Evolutionary conservation across 2,113 vertebrate genomes (phyloP).

Genomic region (Malurus alboscapulatus): DNA sequence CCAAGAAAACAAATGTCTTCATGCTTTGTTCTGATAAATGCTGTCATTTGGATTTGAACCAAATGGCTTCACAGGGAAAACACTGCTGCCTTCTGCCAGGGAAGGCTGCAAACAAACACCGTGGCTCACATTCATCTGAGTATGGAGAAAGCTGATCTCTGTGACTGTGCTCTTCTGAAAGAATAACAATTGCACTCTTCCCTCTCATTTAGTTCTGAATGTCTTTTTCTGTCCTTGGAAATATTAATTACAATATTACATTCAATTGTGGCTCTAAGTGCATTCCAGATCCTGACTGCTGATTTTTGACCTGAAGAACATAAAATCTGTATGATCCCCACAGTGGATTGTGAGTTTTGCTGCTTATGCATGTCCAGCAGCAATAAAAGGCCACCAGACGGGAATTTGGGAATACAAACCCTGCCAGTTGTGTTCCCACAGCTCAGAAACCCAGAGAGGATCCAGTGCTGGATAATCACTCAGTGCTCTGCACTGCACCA

Average conservation of each 20-base stretch:
- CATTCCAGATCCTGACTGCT: neutral
- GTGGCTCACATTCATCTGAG: neutral
- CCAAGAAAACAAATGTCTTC: neutral
- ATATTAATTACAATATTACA: neutral
- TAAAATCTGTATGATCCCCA: neutral
- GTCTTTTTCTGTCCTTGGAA: neutral
- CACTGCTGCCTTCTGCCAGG: neutral
- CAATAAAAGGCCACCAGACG: neutral
- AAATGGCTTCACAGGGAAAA: slow-evolving; percentile 23
- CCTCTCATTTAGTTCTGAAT: neutral
- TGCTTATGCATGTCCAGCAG: neutral
- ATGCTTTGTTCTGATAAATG: neutral
- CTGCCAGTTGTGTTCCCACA: neutral
- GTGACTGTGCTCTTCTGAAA: neutral
- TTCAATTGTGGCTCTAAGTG: neutral
- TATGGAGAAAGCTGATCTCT: neutral
- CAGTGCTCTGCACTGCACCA: neutral
- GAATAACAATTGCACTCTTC: neutral
- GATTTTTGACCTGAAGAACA: neutral
- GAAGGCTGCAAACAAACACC: neutral
- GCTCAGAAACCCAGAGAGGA: neutral
- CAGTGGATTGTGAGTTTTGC: neutral
- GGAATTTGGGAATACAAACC: neutral
- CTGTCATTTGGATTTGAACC: neutral
- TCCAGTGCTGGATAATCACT: neutral